Evolutionary conservation across 2,888 invertebrate species (phyloP), one percentile per base, ranked within the genome.

Genomic region (Hyalella azteca): DNA sequence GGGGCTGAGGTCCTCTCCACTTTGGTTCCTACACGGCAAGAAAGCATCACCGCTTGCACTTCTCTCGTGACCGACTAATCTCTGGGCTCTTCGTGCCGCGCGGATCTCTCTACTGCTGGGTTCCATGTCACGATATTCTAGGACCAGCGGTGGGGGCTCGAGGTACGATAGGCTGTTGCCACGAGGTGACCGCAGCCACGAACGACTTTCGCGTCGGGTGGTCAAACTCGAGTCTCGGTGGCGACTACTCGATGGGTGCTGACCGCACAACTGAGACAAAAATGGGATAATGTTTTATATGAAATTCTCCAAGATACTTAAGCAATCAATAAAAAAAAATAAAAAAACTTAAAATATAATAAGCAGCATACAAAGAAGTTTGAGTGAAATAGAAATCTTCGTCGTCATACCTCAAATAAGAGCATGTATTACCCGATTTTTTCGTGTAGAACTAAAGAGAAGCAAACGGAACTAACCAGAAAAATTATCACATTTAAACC

Each of bases 1-100:
- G 7, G 54, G 4, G 29, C 26, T 26, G 3, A n/a, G 7, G 11
- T 54, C 85, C 59, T 83, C 82, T 4, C 73, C 78, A 40, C 82
- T 82, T 80, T 80, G 79, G 66, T 66, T 36, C 66, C 66, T 66
- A 15, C 29, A 32, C 2, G 66, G 36, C 0, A 66, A 29, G 15
- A 66, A 66, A 11, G 32, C 66, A 15, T 66, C 66, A 15, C 66
- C 36, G 29, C 36, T 66, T 13, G 66, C 32, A 15, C 66, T 36
- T 9, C 36, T 36, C 36, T 36, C 36, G 29, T 36, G 36, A 11
- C 66, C n/a, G 9, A 36, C 11, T n/a, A 36, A 11, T 19, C n/a
- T 36, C 19, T 7, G 66, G 2, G 15, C 66, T 29, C 19, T 19
- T 29, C 66, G 32, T 32, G 15, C 39, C 9, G 66, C 32, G 7